Evolutionary conservation across 2,888 invertebrate genomes (phyloP).

Genomic region (Pachycephus smyrnensis): DNA sequence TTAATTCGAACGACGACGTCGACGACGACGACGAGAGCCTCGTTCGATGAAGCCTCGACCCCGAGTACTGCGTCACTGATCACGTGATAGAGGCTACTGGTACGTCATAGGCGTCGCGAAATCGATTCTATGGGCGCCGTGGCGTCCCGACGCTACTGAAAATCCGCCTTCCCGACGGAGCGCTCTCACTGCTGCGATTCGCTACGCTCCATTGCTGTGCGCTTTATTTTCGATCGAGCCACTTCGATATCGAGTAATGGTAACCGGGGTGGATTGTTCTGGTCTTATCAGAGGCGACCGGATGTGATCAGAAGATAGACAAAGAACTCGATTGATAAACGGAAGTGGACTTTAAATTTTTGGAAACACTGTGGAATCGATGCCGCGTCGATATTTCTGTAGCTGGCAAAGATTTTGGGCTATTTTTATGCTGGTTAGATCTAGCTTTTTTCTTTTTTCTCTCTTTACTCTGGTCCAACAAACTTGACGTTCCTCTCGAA

Average conservation of each 20-base stretch:
- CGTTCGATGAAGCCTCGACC: conserved; percentile 9
- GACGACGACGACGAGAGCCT: not conserved
- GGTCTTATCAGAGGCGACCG: not conserved
- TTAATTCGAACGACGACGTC: not conserved
- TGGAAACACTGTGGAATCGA: not conserved
- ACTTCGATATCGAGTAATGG: not conserved
- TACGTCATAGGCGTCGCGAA: not conserved
- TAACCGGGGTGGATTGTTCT: not conserved
- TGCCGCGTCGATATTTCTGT: not conserved
- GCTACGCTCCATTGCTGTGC: not conserved
- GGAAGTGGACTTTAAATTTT: not conserved
- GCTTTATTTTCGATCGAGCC: not conserved
- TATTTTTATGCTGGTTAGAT: not conserved
- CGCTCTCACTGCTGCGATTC: not conserved
- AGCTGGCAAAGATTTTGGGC: not conserved
- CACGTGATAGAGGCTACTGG: not conserved
- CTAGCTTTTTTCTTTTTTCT: not conserved
- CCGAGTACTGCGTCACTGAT: not conserved
- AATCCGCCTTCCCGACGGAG: not conserved
- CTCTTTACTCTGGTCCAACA: not conserved
- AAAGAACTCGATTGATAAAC: not conserved
- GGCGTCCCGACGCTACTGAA: not conserved
- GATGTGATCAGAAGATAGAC: not conserved
- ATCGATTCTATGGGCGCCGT: not conserved
- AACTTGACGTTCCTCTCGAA: not conserved